Base-by-base conservation (phyloP, 2,888 invertebrate species). In the Ernsta delagoae region DNA sequence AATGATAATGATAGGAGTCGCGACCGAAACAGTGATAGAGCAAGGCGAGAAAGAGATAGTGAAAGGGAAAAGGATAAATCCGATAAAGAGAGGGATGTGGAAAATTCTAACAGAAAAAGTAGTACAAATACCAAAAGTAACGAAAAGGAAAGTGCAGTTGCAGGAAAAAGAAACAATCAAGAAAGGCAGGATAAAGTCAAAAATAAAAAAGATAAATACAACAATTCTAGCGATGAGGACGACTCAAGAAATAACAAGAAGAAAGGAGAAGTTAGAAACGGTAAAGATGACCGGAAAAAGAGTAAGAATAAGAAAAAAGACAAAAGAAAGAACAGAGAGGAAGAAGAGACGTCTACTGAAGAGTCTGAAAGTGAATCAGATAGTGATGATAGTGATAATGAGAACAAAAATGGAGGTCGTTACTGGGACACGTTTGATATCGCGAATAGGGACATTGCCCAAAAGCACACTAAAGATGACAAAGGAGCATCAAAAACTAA, bases 401-500 rank as follows among this genome's bases (percentile, higher is more conserved):
- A 71, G 50, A 73, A 63, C 8, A 73, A 73, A 54, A 61, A 70
- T 1, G 56, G 71, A 11, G 75, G 75, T 9, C 73, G 79, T 36
- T 79, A 79, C 63, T 76, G 79, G 77, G 79, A 83, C 50, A 80
- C 73, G 43, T 83, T 82, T 77, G 82, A 87, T 72, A 79, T 83
- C 67, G 74, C 75, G 72, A 72, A 67, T 62, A 72, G 69, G 39
- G 56, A 65, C 7, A 31, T 54, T 54, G 6, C 41, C 24, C 16
- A 24, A 41, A 48, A 45, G 48, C 6, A 34, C 67, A 50, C 11
- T 24, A 59, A 57, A 54, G 53, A 67, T 7, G 5, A 67, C 50
- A 63, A 65, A 65, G n/a, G 71, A 70, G 24, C 41, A 9, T 41
- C 59, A 0, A 39, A 59, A 59, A 43, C 11, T 3, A 54, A 65